Percentiles rank a stretch among this genome's conserved stretches.
These are phyloP conservation scores for Trichopoda pennipes DNA, from an alignment of 2,888 invertebrate species.

Conservation along the genomic window DNA sequence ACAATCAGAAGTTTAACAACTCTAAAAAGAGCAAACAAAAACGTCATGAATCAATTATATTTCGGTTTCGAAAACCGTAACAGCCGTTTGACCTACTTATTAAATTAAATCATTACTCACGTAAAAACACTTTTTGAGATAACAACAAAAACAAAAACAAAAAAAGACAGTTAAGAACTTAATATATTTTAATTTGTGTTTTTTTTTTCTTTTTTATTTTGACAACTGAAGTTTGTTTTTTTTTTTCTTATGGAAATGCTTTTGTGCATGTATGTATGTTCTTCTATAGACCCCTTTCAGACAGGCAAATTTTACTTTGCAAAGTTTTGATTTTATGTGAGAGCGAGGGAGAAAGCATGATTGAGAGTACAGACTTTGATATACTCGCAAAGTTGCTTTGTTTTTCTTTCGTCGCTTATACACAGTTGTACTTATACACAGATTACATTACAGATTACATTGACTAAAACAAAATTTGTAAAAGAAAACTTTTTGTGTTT, in stretches of 20 bases:
- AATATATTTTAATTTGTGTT: background rate
- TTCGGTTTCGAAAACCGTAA: conserved; percentile 63
- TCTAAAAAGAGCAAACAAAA: conserved; percentile 9
- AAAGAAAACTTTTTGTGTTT: too few species aligned
- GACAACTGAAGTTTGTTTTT: conserved; percentile 41
- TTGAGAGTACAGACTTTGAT: too few species aligned
- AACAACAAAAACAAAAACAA: conserved; percentile 1
- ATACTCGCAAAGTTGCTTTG: too few species aligned
- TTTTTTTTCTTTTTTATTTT: conserved; percentile 46
- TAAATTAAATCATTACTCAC: conserved; percentile 67
- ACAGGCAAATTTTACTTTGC: too few species aligned
- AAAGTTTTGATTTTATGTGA: too few species aligned
- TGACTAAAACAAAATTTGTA: too few species aligned
- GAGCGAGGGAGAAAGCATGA: too few species aligned
- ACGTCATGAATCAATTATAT: conserved; percentile 64
- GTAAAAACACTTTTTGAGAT: conserved; percentile 34
- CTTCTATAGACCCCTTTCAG: too few species aligned
- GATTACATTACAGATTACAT: too few species aligned
- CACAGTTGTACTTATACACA: too few species aligned
- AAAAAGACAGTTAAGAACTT: background rate
- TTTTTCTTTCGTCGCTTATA: too few species aligned
- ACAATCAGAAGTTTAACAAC: conserved; percentile 36
- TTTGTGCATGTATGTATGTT: conserved; percentile 19
- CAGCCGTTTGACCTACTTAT: conserved; percentile 67
- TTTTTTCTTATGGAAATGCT: conserved; percentile 4